A percentile compares a stretch with the other conserved stretches of the same genome.
These are phyloP conservation scores for Misgurnus anguillicaudatus DNA, from an alignment of 2,113 vertebrate genomes.

Conservation along the genomic window DNA sequence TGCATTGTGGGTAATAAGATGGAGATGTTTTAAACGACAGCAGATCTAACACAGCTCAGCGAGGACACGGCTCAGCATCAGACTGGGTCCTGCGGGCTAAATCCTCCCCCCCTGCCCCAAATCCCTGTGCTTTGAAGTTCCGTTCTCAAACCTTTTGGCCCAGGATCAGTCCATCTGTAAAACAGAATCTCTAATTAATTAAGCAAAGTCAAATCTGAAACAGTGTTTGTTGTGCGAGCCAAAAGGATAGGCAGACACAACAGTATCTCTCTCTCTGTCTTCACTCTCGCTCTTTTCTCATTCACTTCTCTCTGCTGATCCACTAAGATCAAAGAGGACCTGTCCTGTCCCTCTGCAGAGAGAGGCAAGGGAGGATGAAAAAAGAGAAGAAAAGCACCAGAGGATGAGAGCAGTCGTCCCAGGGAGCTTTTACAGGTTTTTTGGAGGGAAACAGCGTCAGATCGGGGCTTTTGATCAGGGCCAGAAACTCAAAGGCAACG, in stretches of 20 bases:
- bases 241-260: conserved; percentile 92
- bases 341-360: conserved; percentile 78
- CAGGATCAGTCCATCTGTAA: conserved; percentile 95
- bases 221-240: conserved; percentile 99
- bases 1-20: conserved; percentile 40
- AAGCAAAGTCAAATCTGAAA: conserved; percentile 99
- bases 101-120: conserved; percentile 82
- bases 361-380: conserved; percentile 49
- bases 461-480: conserved; percentile 74
- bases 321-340: conserved; percentile 89
- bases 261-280: conserved; percentile 80
- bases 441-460: conserved; percentile 73
- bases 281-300: conserved; percentile 17
- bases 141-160: conserved; percentile 96
- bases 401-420: conserved; percentile 75
- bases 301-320: conserved; percentile 68
- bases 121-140: conserved; percentile 95
- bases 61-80: conserved; percentile 48
- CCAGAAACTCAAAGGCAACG: conserved; percentile 72
- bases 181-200: conserved; percentile 99
- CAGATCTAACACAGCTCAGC: conserved; percentile 43
- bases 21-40: conserved; percentile 52
- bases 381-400: conserved; percentile 59
- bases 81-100: conserved; percentile 67
- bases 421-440: conserved; percentile 74